A percentile compares a stretch with the other conserved stretches of the same genome.
Conservation (phyloP, 2,888 invertebrate species). For the Idaea biselata region DNA sequence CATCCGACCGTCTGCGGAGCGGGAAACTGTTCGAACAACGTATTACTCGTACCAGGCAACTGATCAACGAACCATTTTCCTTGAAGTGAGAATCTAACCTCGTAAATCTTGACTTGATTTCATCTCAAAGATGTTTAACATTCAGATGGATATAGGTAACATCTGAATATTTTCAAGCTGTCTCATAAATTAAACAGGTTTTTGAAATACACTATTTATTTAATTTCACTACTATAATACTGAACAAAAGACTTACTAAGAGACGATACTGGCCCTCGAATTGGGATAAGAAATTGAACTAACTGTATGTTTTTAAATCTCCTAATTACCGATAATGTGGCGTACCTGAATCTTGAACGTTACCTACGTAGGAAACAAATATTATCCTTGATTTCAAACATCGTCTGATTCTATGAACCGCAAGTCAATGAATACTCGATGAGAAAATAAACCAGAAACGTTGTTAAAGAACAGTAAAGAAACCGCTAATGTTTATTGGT, state of each 20-base stretch:
- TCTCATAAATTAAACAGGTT: not conserved
- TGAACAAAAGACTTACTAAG: too few relatives aligned
- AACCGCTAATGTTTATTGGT: constrained; percentile 1
- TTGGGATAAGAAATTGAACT: too few relatives aligned
- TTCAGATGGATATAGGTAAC: not conserved
- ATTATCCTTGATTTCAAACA: not conserved
- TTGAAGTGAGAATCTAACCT: not conserved
- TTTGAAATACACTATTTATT: not conserved
- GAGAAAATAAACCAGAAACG: not conserved
- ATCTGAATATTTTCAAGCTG: not conserved
- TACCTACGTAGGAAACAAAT: not conserved
- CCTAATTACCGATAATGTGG: too few relatives aligned
- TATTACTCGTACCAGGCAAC: not conserved
- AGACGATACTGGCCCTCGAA: too few relatives aligned
- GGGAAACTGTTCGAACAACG: not conserved
- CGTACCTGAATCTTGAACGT: too few relatives aligned
- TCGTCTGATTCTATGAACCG: not conserved
- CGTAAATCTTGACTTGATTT: not conserved
- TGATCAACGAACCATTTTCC: not conserved
- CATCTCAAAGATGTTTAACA: not conserved
- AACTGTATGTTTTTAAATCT: too few relatives aligned
- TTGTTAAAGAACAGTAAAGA: not conserved
- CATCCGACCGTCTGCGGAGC: constrained; percentile 41
- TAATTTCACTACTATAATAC: not conserved
- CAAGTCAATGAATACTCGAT: not conserved